These are phyloP conservation scores for Unio delphinus DNA, from an alignment of 2,888 invertebrate species.

Conservation along the genomic window DNA sequence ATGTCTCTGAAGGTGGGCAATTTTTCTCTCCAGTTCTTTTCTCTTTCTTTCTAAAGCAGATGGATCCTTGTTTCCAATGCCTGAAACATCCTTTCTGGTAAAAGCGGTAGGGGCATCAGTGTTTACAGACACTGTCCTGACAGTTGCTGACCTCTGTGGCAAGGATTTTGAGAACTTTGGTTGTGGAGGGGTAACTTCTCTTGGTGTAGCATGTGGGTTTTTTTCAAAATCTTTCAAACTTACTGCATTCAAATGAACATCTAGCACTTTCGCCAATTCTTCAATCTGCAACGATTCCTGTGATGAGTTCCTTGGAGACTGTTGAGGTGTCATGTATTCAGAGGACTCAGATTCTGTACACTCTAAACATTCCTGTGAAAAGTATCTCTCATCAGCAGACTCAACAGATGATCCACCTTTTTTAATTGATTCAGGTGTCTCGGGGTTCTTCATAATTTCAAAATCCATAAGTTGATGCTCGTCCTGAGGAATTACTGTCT, in stretches of 20 bases:
- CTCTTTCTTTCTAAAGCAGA: slow-evolving; percentile 33
- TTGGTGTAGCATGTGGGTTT: slow-evolving; percentile 4
- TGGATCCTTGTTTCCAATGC: slow-evolving; percentile 19
- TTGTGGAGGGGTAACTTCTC: no score
- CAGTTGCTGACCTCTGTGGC: slow-evolving; percentile 15
- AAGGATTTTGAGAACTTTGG: slow-evolving; percentile 17
- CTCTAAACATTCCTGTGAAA: slow-evolving; percentile 27
- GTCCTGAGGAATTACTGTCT: no score
- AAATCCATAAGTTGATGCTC: no score
- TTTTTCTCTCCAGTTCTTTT: slow-evolving; percentile 47
- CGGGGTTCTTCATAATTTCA: not conserved
- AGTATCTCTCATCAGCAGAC: slow-evolving; percentile 28
- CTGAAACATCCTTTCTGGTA: slow-evolving; percentile 11
- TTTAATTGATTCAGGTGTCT: slow-evolving; percentile 5
- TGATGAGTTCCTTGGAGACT: slow-evolving; percentile 27
- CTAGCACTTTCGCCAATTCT: not conserved
- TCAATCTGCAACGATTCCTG: not conserved
- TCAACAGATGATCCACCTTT: slow-evolving; percentile 15
- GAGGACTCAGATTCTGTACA: slow-evolving; percentile 33
- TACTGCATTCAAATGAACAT: not conserved
- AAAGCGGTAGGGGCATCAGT: slow-evolving; percentile 30
- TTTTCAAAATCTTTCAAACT: slow-evolving; percentile 6
- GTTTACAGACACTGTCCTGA: slow-evolving; percentile 44
- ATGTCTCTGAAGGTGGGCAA: slow-evolving; percentile 42
- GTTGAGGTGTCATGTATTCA: slow-evolving; percentile 45